Evolutionary conservation across 2,113 vertebrate genomes (phyloP).

Genomic region (Gopherus evgoodei): DNA sequence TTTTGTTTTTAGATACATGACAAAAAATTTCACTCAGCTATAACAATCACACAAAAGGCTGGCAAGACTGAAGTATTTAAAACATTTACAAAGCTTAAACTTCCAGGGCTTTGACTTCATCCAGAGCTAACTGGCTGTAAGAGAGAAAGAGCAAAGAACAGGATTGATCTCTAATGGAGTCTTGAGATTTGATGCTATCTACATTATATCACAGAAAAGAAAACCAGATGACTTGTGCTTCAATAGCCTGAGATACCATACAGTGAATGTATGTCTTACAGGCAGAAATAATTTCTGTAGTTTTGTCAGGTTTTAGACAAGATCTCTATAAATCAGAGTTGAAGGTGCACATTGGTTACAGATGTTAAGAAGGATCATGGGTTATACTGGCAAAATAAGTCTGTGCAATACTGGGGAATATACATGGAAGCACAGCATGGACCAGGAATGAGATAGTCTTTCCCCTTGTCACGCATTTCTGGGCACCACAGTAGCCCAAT

Average conservation of each 20-base stretch:
- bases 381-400: neutral
- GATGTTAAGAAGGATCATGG: neutral
- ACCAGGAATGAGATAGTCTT: neutral
- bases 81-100: neutral
- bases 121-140: neutral
- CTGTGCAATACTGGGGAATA: neutral
- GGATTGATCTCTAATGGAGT: neutral
- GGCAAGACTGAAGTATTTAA: neutral
- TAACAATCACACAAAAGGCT: neutral
- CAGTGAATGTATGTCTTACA: rapidly evolving
- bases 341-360: neutral
- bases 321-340: neutral
- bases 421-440: neutral
- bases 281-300: neutral
- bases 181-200: rapidly evolving
- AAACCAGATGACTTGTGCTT: neutral
- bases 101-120: neutral
- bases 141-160: neutral
- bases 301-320: neutral
- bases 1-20: neutral
- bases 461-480: neutral
- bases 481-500: neutral
- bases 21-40: neutral
- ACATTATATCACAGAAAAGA: rapidly evolving
- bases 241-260: neutral